Base-by-base conservation (phyloP, 1,140 invertebrate species). In the Cotesia glomerata region DNA sequence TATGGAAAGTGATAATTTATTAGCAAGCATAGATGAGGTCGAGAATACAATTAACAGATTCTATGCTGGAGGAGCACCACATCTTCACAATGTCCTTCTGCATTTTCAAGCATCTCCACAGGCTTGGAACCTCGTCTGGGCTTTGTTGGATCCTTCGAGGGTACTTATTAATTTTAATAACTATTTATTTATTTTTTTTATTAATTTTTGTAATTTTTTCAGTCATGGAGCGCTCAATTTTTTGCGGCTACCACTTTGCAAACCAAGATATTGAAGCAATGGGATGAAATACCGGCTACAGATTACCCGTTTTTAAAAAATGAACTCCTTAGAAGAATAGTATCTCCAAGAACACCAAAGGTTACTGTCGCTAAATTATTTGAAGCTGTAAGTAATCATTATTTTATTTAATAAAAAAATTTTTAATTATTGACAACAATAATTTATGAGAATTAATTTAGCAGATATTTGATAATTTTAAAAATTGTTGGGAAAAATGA, bases 111-210 rank as follows among this genome's bases (percentile, higher is more conserved):
- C 90, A 71, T 95, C 94, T 34, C 89, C 91, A 8, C 91, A 95
- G 85, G 95, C 95, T 35, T 98, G 96, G 96, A 91, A 90, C 75
- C 95, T 97, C 87, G 91, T 95, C 0, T 97, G 95, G 95, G 91
- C 95, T 70, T 88, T 97, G 18, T 88, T 97, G 74, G 90, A 92
- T 80, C 89, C 92, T 8, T 89, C 91, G 68, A 95, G 95, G 89
- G 91, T 39, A 45, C 54, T n/a, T 11, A 63, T 71, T 13, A 14
- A 63, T 16, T 36, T 13, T 63, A 1, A 35, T 36, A n/a, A n/a
- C n/a, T n/a, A 39, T 36, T 16, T 36, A 35, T 26, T 56, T 14
- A 9, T 13, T 36, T 5, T 32, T 49, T 36, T 52, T 7, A 36
- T 26, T 36, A 18, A 14, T 35, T 63, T 7, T 13, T 18, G 32